Evolutionary conservation across 1,140 invertebrate species (phyloP).

Genomic region (Trichoplusia ni): DNA sequence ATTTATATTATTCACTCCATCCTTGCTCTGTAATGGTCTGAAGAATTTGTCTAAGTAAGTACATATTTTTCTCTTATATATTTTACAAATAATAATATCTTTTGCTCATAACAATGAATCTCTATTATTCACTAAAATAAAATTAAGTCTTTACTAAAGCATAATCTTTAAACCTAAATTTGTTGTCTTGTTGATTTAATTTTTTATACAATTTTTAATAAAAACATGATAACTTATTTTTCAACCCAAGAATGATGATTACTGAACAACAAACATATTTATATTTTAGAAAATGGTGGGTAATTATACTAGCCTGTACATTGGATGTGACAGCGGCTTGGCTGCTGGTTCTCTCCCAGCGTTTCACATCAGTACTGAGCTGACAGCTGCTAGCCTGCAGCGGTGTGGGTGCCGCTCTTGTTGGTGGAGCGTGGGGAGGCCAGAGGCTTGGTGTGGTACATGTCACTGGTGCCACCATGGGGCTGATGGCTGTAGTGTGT

Average conservation of each 20-base stretch:
- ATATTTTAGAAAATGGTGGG: conserved; percentile 66
- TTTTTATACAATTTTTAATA: not conserved
- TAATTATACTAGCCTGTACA: conserved; percentile 63
- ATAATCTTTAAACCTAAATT: too few relatives aligned
- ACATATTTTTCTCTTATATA: not conserved
- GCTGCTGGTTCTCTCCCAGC: conserved; percentile 74
- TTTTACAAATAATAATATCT: not conserved
- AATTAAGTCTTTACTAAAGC: not conserved
- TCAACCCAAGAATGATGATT: too few relatives aligned
- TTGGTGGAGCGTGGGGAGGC: conserved; percentile 86
- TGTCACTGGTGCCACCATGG: conserved; percentile 90
- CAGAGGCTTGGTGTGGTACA: conserved; percentile 87
- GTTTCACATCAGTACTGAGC: conserved; percentile 77
- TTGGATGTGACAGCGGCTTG: conserved; percentile 85
- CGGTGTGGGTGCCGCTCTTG: conserved; percentile 91
- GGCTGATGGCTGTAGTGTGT: conserved; percentile 91
- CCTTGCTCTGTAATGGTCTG: conserved; percentile 87
- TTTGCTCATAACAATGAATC: not conserved
- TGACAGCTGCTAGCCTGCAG: conserved; percentile 94
- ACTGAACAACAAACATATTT: too few relatives aligned
- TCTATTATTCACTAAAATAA: not conserved
- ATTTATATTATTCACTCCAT: conserved; percentile 89
- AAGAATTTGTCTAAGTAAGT: conserved; percentile 85
- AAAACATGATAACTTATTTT: not conserved
- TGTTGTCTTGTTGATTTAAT: too few relatives aligned